These are phyloP conservation scores for Theropithecus gelada DNA, from an alignment of 2,113 vertebrate genomes.

Conservation along the genomic window DNA sequence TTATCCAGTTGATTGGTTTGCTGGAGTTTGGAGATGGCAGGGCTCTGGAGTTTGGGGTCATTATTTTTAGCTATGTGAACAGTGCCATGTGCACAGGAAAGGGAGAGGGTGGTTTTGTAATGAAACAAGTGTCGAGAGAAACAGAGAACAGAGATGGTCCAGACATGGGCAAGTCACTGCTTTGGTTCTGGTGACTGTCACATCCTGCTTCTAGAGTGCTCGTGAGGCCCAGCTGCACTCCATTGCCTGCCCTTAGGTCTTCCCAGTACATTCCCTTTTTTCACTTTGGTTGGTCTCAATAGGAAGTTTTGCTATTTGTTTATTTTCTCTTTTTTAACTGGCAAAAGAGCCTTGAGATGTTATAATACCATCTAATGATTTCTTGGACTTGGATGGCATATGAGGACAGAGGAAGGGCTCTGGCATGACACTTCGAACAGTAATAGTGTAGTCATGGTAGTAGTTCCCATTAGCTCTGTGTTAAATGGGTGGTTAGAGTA, in stretches of 20 bases:
- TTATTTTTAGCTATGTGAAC: not conserved
- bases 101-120: not conserved
- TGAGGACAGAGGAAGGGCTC: not conserved
- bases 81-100: not conserved
- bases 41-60: not conserved
- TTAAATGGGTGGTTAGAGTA: not conserved
- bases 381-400: not conserved
- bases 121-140: not conserved
- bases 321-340: not conserved
- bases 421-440: rapidly evolving
- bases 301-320: not conserved
- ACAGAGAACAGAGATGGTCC: not conserved
- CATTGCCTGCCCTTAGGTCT: rapidly evolving
- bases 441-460: not conserved
- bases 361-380: not conserved
- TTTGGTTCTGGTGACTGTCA: not conserved
- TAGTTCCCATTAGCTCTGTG: too few species aligned
- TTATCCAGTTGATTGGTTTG: not conserved
- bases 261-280: not conserved
- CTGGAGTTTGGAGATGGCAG: not conserved
- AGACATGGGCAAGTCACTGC: too few species aligned
- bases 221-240: not conserved
- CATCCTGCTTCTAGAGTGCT: not conserved
- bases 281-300: not conserved
- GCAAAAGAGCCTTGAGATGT: not conserved